Evolutionary conservation across 2,888 invertebrate species (phyloP), one percentile per base, ranked within the genome.

Genomic region (Dynastes grantii): DNA sequence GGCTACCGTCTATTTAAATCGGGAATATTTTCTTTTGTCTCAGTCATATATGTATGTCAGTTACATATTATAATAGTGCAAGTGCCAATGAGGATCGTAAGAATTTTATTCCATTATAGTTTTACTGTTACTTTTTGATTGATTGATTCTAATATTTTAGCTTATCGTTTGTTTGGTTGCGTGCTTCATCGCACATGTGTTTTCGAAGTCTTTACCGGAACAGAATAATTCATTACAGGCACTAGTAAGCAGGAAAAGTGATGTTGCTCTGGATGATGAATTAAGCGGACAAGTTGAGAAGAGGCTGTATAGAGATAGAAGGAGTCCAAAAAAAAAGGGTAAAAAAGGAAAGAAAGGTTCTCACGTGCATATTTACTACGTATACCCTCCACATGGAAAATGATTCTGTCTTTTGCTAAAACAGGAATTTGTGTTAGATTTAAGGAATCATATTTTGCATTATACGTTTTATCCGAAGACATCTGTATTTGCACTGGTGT

Each of bases 291-390:
- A 63, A 29, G 13, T 63, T n/a, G 32, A 29, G 3, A 63, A 29
- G 27, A 13, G 27, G 5, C 63, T 63, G 13, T 27, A 32, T 5
- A 68, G 49, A 29, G 11, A 27, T 49, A 51, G 5, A 27, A 68
- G 49, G 27, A 68, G 68, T 29, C 68, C 68, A 3, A 16, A 16
- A 53, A 53, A 53, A 22, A 58, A 58, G n/a, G 55, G 55, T 9
- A 68, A 68, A 29, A 68, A 68, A 68, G 68, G 68, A 8, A 68
- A 68, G 29, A 68, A 68, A 9, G 51, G 51, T 5, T 29, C 29
- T 6, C 27, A 49, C 13, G 27, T 29, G 11, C 6, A 68, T 53
- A 13, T 40, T 40, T 37, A 65, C 16, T 65, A 65, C 6, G 5
- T 65, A 0, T 65, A 40, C 13, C 55, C 55, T n/a, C 22, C 22